A percentile compares a stretch with the other conserved stretches of the same genome.
These are phyloP conservation scores for Dascillus cervinus DNA, from an alignment of 2,888 invertebrate species.

Conservation along the genomic window DNA sequence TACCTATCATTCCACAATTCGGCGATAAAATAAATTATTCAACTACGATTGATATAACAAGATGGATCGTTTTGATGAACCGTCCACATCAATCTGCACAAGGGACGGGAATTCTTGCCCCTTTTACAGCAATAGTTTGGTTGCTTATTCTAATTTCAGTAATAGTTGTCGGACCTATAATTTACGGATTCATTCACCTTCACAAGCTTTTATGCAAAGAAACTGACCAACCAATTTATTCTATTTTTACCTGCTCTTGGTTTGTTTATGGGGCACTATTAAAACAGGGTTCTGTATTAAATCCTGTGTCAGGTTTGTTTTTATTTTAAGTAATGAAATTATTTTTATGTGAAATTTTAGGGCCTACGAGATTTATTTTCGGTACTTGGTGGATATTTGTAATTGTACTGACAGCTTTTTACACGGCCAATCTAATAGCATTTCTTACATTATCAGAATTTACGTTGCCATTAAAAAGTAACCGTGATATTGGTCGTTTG, in stretches of 20 bases:
- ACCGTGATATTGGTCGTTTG: conserved; percentile 58
- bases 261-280: conserved; percentile 81
- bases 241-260: conserved; percentile 57
- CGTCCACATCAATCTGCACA: conserved; percentile 74
- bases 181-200: conserved; percentile 60
- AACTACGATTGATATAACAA: conserved; percentile 61
- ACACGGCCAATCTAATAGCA: conserved; percentile 85
- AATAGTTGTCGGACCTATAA: conserved; percentile 68
- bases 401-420: conserved; percentile 79
- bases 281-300: conserved; percentile 76
- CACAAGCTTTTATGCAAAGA: conserved; percentile 47
- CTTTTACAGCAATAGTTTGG: conserved; percentile 57
- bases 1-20: conserved; percentile 58
- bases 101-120: conserved; percentile 75
- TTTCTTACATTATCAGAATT: conserved; percentile 80
- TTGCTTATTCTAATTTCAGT: conserved; percentile 65
- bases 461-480: conserved; percentile 66
- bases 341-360: conserved; percentile 42
- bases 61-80: conserved; percentile 73
- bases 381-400: conserved; percentile 92
- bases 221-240: neutral
- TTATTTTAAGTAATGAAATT: conserved; percentile 25
- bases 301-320: conserved; percentile 65
- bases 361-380: conserved; percentile 75
- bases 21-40: conserved; percentile 53